phyloP scores from a whole-genome alignment of 2,797 vertebrate species.

The Meriones psammophilus region DNA sequence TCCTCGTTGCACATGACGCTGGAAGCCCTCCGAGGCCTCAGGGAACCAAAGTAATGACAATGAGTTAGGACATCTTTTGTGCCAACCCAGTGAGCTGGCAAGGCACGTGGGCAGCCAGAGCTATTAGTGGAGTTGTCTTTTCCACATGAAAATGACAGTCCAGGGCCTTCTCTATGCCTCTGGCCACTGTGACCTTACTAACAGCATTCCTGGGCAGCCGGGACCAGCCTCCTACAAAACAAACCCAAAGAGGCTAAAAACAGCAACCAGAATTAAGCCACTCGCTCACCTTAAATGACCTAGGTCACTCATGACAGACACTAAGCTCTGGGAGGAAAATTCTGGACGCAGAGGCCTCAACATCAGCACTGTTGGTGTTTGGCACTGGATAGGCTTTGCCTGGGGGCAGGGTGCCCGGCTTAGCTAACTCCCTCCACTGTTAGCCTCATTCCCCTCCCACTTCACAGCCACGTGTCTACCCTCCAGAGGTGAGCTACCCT shows the following conservation, averaged over 20 bases:
- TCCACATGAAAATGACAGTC: rapidly evolving
- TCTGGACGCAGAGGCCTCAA: background rate
- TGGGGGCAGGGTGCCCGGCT: too few species aligned
- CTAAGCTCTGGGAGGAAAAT: background rate
- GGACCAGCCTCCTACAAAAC: background rate
- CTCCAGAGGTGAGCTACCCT: background rate
- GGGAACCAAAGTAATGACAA: background rate
- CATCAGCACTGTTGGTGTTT: rapidly evolving
- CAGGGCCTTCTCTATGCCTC: background rate
- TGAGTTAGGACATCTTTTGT: background rate
- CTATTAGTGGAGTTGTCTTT: background rate
- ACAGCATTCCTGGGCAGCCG: background rate
- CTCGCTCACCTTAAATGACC: background rate
- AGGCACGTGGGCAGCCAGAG: background rate
- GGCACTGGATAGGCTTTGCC: background rate
- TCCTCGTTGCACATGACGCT: background rate
- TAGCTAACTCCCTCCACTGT: background rate
- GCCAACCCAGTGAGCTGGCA: background rate
- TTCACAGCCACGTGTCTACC: background rate
- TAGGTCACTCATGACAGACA: rapidly evolving
- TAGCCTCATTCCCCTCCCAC: rapidly evolving
- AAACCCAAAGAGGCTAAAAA: background rate
- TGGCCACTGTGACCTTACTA: background rate
- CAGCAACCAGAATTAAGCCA: background rate
- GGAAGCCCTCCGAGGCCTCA: background rate